Percentiles rank a stretch among this genome's conserved stretches.
Evolutionary conservation across 2,888 invertebrate genomes (phyloP).

Genomic region (Hololepta plana): DNA sequence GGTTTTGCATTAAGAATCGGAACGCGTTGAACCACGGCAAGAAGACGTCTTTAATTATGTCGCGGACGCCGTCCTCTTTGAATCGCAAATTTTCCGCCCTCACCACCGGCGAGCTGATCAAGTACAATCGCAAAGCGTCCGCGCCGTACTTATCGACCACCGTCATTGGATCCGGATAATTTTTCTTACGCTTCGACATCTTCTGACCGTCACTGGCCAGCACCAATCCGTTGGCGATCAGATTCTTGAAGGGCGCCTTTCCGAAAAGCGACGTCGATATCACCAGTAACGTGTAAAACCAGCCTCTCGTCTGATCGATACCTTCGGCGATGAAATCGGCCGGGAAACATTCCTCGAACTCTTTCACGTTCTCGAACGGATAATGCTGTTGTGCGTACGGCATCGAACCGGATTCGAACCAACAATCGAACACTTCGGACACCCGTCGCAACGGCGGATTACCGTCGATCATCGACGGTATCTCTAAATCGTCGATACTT

Average conservation of each 20-base stretch:
- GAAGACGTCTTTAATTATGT: conserved; percentile 93
- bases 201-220: conserved; percentile 96
- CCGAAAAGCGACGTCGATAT: conserved; percentile 90
- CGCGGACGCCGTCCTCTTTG: conserved; percentile 87
- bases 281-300: conserved; percentile 98
- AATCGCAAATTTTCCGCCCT: conserved; percentile 91
- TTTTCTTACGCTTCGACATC: conserved; percentile 98
- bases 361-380: conserved; percentile 82
- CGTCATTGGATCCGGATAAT: conserved; percentile 93
- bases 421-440: conserved; percentile 95
- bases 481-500: conserved; percentile 79
- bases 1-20: conserved; percentile 86
- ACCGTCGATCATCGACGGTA: conserved; percentile 73
- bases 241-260: conserved; percentile 93
- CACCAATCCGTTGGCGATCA: conserved; percentile 91
- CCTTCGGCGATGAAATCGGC: conserved; percentile 99
- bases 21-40: conserved; percentile 93
- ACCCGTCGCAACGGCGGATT: conserved; percentile 72
- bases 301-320: conserved; percentile 92
- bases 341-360: conserved; percentile 82
- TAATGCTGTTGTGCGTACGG: conserved; percentile 94
- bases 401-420: conserved; percentile 99
- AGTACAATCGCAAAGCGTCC: conserved; percentile 87
- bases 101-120: conserved; percentile 96
- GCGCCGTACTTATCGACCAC: conserved; percentile 87